Evolutionary conservation across 2,888 invertebrate species (phyloP).

Genomic region (Pseudolycoriella hygida): DNA sequence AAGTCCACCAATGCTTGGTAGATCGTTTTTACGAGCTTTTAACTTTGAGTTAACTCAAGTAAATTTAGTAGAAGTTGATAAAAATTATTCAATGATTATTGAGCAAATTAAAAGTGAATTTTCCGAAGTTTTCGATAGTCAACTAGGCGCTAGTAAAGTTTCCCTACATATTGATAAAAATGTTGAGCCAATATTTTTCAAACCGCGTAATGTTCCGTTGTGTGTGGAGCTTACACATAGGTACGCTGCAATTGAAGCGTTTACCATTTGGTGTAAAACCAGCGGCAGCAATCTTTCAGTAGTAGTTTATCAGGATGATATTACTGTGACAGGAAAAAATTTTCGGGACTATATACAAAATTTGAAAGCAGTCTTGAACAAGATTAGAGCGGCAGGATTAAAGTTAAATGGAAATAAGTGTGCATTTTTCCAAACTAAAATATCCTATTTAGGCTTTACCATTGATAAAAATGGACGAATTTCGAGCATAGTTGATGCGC

Average conservation of each 20-base stretch:
- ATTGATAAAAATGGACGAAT: conserved; percentile 15
- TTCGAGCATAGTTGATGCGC: no score
- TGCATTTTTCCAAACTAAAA: conserved; percentile 9
- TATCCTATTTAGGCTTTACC: conserved; percentile 8
- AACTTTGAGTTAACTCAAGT: no score
- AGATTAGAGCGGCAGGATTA: conserved; percentile 14
- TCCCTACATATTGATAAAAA: no score
- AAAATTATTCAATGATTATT: no score
- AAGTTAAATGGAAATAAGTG: conserved; percentile 15
- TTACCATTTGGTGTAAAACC: conserved; percentile 15
- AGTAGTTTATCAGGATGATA: conserved; percentile 16
- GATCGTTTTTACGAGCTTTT: no score
- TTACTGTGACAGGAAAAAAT: conserved; percentile 14
- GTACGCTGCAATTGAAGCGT: conserved; percentile 14
- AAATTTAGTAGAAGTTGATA: no score
- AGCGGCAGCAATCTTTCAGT: conserved; percentile 18
- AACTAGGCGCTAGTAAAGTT: no score
- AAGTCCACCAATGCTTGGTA: no score
- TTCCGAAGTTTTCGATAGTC: no score
- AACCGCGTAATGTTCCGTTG: no score
- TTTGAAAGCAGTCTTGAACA: conserved; percentile 13
- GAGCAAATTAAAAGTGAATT: no score
- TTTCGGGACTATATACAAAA: conserved; percentile 13
- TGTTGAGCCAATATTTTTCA: no score
- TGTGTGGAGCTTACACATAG: conserved; percentile 17